These are phyloP conservation scores for Corvus cornix DNA, from an alignment of 2,113 vertebrate genomes.

Conservation along the genomic window DNA sequence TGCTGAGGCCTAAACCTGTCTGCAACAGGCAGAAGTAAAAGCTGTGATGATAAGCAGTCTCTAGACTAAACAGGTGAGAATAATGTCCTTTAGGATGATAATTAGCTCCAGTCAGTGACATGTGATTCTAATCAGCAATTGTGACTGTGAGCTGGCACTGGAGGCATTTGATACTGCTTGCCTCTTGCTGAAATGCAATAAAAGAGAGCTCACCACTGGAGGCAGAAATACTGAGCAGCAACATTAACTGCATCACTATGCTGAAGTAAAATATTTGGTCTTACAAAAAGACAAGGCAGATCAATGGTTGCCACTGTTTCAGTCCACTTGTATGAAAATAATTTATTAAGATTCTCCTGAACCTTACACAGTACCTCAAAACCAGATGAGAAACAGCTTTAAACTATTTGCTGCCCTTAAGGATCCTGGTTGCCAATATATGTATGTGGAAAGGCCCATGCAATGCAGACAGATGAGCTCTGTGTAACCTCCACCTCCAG, in stretches of 20 bases:
- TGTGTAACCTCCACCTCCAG: too few relatives aligned
- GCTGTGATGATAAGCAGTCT: neutral
- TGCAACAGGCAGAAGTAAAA: slow-evolving; percentile 7
- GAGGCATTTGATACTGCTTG: neutral
- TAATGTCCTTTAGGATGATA: neutral
- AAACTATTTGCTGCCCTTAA: neutral
- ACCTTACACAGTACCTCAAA: neutral
- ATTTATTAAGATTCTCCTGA: neutral
- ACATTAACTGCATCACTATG: neutral
- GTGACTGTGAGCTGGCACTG: neutral
- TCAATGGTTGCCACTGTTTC: neutral
- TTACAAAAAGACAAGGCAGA: neutral
- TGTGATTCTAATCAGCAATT: neutral
- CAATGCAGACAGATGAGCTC: fast-evolving
- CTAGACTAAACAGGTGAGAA: slow-evolving; percentile 1
- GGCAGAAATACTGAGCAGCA: neutral
- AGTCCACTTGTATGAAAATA: neutral
- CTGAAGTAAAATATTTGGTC: neutral
- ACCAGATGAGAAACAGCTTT: neutral
- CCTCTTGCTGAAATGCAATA: neutral
- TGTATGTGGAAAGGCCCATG: fast-evolving
- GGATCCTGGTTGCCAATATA: neutral
- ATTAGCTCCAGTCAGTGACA: neutral
- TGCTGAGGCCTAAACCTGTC: neutral
- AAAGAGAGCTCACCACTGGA: neutral